Evolutionary conservation across 2,888 invertebrate species (phyloP).

Genomic region (Apocheima hispidaria): DNA sequence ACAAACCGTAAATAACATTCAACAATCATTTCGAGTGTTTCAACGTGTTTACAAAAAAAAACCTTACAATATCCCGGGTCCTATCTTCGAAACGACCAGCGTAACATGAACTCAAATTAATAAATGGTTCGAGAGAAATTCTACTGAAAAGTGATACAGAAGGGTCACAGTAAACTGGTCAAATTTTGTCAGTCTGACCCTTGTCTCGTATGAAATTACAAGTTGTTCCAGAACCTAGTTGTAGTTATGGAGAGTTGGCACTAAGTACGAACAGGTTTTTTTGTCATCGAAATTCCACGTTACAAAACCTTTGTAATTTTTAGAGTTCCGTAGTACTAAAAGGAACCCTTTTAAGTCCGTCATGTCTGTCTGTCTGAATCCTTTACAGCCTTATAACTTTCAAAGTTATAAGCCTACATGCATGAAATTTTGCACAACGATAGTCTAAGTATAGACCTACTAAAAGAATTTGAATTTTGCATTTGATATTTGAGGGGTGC

Average conservation of each 20-base stretch:
- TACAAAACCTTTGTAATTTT: too few species aligned
- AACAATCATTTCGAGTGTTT: slow-evolving; percentile 31
- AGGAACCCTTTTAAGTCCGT: too few species aligned
- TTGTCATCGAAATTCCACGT: too few species aligned
- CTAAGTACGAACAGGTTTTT: slow-evolving; percentile 8
- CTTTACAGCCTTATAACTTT: too few species aligned
- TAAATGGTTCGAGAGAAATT: slow-evolving; percentile 28
- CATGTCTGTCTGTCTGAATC: too few species aligned
- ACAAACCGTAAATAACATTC: slow-evolving; percentile 21
- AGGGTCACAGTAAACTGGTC: slow-evolving; percentile 41
- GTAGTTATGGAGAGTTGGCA: slow-evolving; percentile 8
- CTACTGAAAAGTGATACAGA: slow-evolving; percentile 12
- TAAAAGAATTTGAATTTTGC: too few species aligned
- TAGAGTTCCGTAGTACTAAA: too few species aligned
- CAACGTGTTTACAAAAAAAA: slow-evolving; percentile 40
- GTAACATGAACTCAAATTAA: slow-evolving; percentile 38
- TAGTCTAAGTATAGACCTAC: too few species aligned
- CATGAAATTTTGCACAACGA: too few species aligned
- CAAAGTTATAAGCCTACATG: too few species aligned
- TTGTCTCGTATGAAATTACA: slow-evolving; percentile 50
- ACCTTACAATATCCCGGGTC: slow-evolving; percentile 29
- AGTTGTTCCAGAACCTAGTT: slow-evolving; percentile 39
- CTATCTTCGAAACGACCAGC: slow-evolving; percentile 33
- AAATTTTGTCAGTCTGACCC: slow-evolving; percentile 45
- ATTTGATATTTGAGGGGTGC: too few species aligned